Base-by-base conservation (phyloP, 2,888 invertebrate genomes). In the Catocala fraxini region DNA sequence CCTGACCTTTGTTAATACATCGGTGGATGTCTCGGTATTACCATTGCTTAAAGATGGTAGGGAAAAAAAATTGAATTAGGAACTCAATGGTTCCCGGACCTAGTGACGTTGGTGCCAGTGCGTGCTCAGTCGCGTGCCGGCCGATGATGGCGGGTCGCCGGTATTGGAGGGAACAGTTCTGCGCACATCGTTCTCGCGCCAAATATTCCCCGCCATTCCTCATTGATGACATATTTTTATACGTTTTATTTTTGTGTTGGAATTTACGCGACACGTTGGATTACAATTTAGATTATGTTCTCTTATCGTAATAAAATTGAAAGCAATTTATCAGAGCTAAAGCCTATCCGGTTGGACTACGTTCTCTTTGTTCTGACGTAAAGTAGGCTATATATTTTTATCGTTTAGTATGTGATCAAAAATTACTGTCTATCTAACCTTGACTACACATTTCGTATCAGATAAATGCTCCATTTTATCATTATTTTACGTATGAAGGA, bases 151-250 rank as follows among this genome's bases (percentile, higher is more conserved):
- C 62, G 39, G 51, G 11, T 60, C 15, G 25, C 42, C 48, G 35
- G 11, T 41, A 12, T 46, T 48, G 33, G 25, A 42, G 52, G 12
- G 25, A 25, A 47, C 66, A 9, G 63, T 59, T 64, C 56, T 69
- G 69, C 71, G 69, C 71, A 65, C 51, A 53, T 77, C 68, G 65
- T 67, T 12, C 59, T 39, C 56, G 69, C 75, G 71, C 75, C 77
- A 77, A 77, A 62, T 59, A 13, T 43, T 15, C 46, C 63, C 58
- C 51, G 55, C 63, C 65, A 68, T 75, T 68, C 54, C 60, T 67
- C 57, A 71, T 45, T 53, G 66, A 74, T 66, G 63, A 75, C 64
- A 73, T 60, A 51, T 66, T 64, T 65, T 65, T 63, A 48, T 42
- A 63, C 35, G 49, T 52, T 66, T 63, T 70, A 63, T 70, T 70